Evolutionary conservation across 2,113 vertebrate genomes (phyloP), one percentile per base, ranked within the genome.

Genomic region (Sterrhoptilus dennistouni): DNA sequence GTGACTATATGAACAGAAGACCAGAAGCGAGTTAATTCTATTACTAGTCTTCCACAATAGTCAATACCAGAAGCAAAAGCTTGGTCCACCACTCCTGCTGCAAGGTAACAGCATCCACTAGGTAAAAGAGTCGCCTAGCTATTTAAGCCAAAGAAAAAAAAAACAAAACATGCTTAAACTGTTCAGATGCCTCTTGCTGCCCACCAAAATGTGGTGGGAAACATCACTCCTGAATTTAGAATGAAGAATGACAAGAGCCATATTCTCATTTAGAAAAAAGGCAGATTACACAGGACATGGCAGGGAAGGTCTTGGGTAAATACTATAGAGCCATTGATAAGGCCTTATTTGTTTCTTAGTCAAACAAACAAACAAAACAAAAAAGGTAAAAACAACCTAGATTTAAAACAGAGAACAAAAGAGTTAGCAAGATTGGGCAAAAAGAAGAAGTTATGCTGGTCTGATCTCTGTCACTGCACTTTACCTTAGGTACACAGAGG

Each of bases 1-100:
- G 76, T 86, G 83, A 94, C 83, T 86, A 92, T 64, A 94, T 57
- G 88, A 96, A 81, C 36, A 75, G 29, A 90, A 95, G 90, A 84
- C 61, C 83, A 92, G 75, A 80, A 95, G 77, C 54, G 80, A 94
- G 72, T 83, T 75, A 87, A 90, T 94, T 71, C 80, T 95, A 60
- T 54, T 90, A 74, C 68, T 83, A 92, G 84, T 15, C 66, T 72
- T 74, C 53, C 66, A 80, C 61, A 95, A 82, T 1, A 93, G 84
- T 35, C 79, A 96, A 87, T 35, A 65, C 24, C 63, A 96, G 72
- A 84, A 94, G 72, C 42, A 95, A 95, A 87, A 89, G 42, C 42
- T 82, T 7, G 1, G 47, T 54, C 52, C 40, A 60, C 52, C 40
- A 60, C 36, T 91, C 45, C 64, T 91, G 59, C 57, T 75, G 35